phyloP scores from a whole-genome alignment of 2,888 invertebrate species.

The Pherbina coryleti region DNA sequence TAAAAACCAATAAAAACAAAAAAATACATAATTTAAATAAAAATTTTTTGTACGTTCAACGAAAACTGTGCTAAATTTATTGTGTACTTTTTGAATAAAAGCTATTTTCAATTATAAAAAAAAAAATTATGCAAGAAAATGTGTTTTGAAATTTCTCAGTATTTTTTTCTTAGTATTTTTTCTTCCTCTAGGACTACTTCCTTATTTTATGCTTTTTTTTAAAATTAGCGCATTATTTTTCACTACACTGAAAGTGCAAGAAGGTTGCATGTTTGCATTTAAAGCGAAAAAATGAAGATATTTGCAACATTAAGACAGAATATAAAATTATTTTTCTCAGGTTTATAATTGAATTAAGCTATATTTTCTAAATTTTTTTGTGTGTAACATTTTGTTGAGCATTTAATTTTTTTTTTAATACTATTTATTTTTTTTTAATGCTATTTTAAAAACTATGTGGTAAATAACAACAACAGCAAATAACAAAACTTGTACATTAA shows the following conservation, averaged over 20 bases:
- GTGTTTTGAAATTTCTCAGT: conserved; percentile 23
- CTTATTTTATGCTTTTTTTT: background rate
- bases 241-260: background rate
- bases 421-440: conserved; percentile 22
- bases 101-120: conserved; percentile 11
- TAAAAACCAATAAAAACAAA: background rate
- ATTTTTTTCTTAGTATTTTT: background rate
- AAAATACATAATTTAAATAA: background rate
- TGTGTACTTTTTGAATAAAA: conserved; percentile 20
- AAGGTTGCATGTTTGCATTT: background rate
- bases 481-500: conserved; percentile 40
- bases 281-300: background rate
- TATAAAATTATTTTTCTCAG: background rate
- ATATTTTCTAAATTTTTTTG: conserved; percentile 35
- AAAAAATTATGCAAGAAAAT: conserved; percentile 1
- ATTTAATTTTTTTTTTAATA: background rate
- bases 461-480: conserved; percentile 33
- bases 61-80: conserved; percentile 16
- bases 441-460: conserved; percentile 30
- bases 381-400: conserved; percentile 29
- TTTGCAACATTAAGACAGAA: background rate
- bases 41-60: conserved; percentile 12
- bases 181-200: background rate
- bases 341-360: conserved; percentile 18
- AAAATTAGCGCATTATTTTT: too few relatives aligned